Conservation (phyloP, 2,113 vertebrate species). For the Perccottus glenii region DNA sequence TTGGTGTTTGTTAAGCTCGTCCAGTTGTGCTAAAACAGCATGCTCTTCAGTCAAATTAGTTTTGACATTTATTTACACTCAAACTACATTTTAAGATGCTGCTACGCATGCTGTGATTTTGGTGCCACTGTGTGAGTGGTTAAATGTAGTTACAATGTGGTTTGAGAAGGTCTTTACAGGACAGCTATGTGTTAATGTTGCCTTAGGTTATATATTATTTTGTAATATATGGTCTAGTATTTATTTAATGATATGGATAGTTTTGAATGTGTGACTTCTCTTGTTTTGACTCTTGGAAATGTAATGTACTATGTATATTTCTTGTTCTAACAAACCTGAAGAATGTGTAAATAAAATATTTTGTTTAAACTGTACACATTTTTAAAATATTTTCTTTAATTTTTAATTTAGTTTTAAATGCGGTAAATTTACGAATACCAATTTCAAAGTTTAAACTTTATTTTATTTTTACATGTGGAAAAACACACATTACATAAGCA, state of each 20-base stretch:
- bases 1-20: conserved; percentile 5
- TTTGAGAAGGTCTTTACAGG: conserved; percentile 36
- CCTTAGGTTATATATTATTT: conserved; percentile 28
- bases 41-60: conserved; percentile 4
- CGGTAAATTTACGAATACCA: too few relatives aligned
- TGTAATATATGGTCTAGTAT: conserved; percentile 25
- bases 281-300: conserved; percentile 6
- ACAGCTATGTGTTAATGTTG: conserved; percentile 8
- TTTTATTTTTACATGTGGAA: too few relatives aligned
- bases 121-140: conserved; percentile 11
- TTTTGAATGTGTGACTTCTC: conserved; percentile 12
- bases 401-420: neutral
- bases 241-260: conserved; percentile 36
- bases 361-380: neutral
- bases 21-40: neutral
- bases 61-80: conserved; percentile 17
- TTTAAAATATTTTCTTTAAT: neutral
- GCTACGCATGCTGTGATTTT: conserved; percentile 22
- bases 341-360: conserved; percentile 44
- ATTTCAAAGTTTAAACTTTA: too few relatives aligned
- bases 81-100: conserved; percentile 26
- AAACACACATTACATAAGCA: too few relatives aligned
- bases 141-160: conserved; percentile 6
- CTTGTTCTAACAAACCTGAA: conserved; percentile 6
- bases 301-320: conserved; percentile 9